Base-by-base conservation (phyloP, 2,797 vertebrate genomes). In the Dryobates pubescens region DNA sequence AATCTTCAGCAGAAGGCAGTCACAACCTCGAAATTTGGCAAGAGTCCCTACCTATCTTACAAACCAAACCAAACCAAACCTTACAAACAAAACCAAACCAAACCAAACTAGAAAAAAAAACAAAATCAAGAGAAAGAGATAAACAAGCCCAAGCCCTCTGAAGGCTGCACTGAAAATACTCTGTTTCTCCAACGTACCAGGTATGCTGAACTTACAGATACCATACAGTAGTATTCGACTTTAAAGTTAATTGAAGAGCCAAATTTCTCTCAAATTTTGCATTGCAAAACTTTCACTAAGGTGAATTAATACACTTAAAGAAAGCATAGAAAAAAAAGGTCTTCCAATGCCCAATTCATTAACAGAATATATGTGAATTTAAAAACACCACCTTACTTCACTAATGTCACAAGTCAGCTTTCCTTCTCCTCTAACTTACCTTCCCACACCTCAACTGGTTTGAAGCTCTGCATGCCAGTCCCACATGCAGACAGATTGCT, bases 21-120 rank as follows among this genome's bases (percentile, higher is more conserved):
- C 81, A 94, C 58, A 94, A 95, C 57, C 59, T 57, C 88, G 64
- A 95, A 90, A 96, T 88, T 96, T 92, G 95, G 90, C 92, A 92
- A 93, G 83, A 96, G 79, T 85, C 15, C 15, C 92, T 54, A 91
- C 64, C 76, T 80, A 94, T 82, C 51, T 88, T 56, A 93, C 65
- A 83, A 78, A 65, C 36, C 38, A 38, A 38, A 38, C 11, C 38
- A 38, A 38, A 38, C 11, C 38, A 38, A 38, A 38, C 11, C 38
- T n/a, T n/a, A n/a, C n/a, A n/a, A n/a, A n/a, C n/a, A n/a, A 83
- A 78, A 65, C 36, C 36, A 36, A 36, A 38, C 11, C 38, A 38
- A 38, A 38, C 11, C 38, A 38, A 51, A 23, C 24, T 11, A 51
- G 22, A 22, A 22, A 10, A 23, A 23, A 23, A 24, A 24, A 24